A percentile compares a stretch with the other conserved stretches of the same genome.
These are phyloP conservation scores for Mythimna lalbum DNA, from an alignment of 2,888 invertebrate species.

Conservation along the genomic window DNA sequence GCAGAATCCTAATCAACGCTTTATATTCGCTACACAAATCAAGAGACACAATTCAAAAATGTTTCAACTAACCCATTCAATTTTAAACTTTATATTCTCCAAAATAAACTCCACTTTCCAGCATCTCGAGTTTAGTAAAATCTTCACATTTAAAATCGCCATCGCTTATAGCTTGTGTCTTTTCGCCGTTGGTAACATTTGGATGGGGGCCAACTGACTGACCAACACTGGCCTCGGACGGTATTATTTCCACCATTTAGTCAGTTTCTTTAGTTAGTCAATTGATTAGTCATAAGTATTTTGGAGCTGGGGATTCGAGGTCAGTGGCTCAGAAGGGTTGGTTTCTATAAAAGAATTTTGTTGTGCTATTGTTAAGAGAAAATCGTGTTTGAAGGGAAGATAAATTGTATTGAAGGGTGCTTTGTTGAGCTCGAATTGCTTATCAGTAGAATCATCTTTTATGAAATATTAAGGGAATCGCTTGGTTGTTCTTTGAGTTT, in stretches of 20 bases:
- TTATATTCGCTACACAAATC: conserved; percentile 44
- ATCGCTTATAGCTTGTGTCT: conserved; percentile 43
- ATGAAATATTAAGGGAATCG: background rate
- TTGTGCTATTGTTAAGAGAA: conserved; percentile 24
- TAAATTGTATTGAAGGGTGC: conserved; percentile 6
- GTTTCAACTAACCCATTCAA: background rate
- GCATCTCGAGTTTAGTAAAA: background rate
- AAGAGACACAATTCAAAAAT: conserved; percentile 22
- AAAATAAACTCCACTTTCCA: conserved; percentile 25
- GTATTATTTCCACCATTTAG: conserved; percentile 70
- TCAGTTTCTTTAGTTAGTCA: conserved; percentile 68
- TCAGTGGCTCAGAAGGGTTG: conserved; percentile 55
- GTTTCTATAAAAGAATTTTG: conserved; percentile 21
- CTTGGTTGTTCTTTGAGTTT: background rate
- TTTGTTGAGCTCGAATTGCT: background rate
- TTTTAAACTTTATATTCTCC: conserved; percentile 22
- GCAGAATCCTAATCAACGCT: conserved; percentile 41
- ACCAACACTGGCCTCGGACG: conserved; percentile 63
- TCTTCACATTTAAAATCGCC: conserved; percentile 34
- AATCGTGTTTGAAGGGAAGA: conserved; percentile 17
- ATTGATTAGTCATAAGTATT: conserved; percentile 76
- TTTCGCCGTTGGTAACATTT: conserved; percentile 51
- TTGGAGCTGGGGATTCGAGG: conserved; percentile 55
- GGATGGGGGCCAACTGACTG: conserved; percentile 62
- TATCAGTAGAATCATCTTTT: background rate